These are phyloP conservation scores for Saxidomus purpurata DNA, from an alignment of 1,140 invertebrate genomes.

Conservation along the genomic window DNA sequence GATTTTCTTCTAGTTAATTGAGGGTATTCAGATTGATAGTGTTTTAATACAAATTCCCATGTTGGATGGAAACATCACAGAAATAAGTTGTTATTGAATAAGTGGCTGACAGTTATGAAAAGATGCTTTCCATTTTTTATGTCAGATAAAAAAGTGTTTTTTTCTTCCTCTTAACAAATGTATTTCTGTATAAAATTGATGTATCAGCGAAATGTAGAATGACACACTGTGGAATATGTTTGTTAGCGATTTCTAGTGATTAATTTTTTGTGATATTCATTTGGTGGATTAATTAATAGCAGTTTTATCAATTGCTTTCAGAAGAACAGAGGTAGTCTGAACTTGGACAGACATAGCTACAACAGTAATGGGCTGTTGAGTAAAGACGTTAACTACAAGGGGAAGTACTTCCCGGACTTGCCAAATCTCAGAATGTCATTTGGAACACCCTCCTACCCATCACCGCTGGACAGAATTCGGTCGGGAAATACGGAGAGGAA, in stretches of 20 bases:
- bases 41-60: background rate
- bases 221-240: too few species aligned
- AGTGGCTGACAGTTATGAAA: too few species aligned
- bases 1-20: background rate
- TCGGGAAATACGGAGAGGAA: conserved; percentile 75
- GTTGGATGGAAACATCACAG: background rate
- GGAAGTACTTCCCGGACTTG: conserved; percentile 27
- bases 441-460: conserved; percentile 77
- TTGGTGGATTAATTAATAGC: too few species aligned
- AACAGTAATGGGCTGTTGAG: background rate
- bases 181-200: too few species aligned
- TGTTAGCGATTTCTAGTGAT: too few species aligned
- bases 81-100: background rate
- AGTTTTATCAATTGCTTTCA: background rate
- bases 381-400: conserved; percentile 9
- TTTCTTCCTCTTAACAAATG: too few species aligned
- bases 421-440: conserved; percentile 47
- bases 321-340: background rate
- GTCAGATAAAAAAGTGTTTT: too few species aligned
- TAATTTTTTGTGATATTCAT: too few species aligned
- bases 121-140: too few species aligned
- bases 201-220: too few species aligned
- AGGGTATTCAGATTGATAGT: background rate
- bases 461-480: conserved; percentile 76
- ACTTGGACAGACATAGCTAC: background rate